These are phyloP conservation scores for Procavia capensis DNA, from an alignment of 2,113 vertebrate species.

Conservation along the genomic window DNA sequence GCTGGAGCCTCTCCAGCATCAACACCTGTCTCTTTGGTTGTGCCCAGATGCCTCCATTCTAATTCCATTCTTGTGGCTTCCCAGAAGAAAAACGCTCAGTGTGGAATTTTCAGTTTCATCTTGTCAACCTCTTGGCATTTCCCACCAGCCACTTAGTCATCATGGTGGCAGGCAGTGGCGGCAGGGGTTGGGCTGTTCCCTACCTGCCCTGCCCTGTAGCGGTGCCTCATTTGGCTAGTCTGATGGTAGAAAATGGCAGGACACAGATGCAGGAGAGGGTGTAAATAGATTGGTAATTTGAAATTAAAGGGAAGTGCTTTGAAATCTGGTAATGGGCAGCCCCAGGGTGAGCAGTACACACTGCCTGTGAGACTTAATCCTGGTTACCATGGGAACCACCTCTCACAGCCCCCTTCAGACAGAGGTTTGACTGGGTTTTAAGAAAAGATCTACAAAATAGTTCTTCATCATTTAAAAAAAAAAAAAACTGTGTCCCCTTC, in stretches of 20 bases:
- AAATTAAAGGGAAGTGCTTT: conserved; percentile 52
- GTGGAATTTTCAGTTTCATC: neutral
- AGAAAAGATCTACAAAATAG: neutral
- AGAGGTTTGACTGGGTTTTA: conserved; percentile 37
- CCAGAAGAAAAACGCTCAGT: conserved; percentile 11
- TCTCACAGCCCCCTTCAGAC: conserved; percentile 55
- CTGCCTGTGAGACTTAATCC: conserved; percentile 63
- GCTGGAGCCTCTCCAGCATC: neutral
- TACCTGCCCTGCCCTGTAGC: neutral
- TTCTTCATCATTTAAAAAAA: conserved; percentile 3
- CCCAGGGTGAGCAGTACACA: conserved; percentile 18
- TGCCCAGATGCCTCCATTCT: conserved; percentile 9
- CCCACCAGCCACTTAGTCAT: conserved; percentile 22
- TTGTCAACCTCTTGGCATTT: neutral
- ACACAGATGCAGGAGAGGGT: neutral
- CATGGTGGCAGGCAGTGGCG: neutral
- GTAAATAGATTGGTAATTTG: conserved; percentile 55
- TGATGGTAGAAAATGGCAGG: conserved; percentile 24
- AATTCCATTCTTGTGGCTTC: neutral
- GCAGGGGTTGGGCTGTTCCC: neutral
- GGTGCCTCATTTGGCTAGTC: neutral
- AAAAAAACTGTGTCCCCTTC: neutral
- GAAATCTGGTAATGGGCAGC: conserved; percentile 72
- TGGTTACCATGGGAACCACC: conserved; percentile 79
- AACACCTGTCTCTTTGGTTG: neutral